Percentiles rank a stretch among this genome's conserved stretches.
Evolutionary conservation across 2,888 invertebrate genomes (phyloP).

Genomic region (Cyrtodaria siliqua): DNA sequence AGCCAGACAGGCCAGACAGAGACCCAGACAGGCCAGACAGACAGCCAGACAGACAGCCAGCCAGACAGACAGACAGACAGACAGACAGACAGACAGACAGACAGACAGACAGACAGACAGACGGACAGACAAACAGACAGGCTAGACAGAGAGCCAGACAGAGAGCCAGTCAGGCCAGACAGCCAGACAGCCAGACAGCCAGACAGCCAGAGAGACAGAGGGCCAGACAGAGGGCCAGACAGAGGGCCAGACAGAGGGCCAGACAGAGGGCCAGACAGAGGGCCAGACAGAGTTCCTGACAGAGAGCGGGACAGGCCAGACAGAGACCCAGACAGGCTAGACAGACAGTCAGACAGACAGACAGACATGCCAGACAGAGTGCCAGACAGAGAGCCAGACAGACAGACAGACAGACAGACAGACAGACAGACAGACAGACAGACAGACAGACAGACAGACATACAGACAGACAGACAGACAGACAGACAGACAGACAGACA

Average conservation of each 20-base stretch:
- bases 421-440: neutral
- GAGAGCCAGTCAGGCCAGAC: neutral
- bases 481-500: constrained; percentile 6
- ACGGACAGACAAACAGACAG: constrained; percentile 1
- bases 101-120: neutral
- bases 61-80: neutral
- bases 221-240: neutral
- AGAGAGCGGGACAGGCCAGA: too few relatives aligned
- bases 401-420: constrained; percentile 1
- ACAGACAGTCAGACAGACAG: too few relatives aligned
- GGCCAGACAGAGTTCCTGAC: too few relatives aligned
- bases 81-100: too few relatives aligned
- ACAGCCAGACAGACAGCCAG: constrained; percentile 4
- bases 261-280: too few relatives aligned
- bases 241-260: neutral
- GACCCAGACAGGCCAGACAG: neutral
- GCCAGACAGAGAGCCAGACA: neutral
- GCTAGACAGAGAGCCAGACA: neutral
- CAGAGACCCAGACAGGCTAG: neutral
- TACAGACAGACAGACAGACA: neutral
- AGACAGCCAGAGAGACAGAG: neutral
- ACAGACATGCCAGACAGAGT: neutral
- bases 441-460: neutral
- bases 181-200: neutral
- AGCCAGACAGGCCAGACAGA: neutral